phyloP scores from a whole-genome alignment of 2,888 invertebrate genomes.

The Himalopsyche tibetana region DNA sequence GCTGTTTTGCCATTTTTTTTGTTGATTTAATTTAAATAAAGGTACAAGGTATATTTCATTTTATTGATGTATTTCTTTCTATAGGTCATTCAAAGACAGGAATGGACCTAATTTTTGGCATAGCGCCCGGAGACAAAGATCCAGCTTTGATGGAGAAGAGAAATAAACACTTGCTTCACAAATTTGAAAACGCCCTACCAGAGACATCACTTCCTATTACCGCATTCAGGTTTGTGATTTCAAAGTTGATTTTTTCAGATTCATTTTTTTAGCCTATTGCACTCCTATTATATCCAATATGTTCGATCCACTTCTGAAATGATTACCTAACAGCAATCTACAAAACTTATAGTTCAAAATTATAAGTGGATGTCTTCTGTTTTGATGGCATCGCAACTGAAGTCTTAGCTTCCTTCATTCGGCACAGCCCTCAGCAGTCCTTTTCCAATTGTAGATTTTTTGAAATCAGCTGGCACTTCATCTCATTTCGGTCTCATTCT shows the following conservation, averaged over 20 bases:
- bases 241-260: background rate
- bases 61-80: background rate
- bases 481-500: too few relatives aligned
- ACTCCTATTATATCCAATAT: background rate
- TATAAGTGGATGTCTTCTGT: too few relatives aligned
- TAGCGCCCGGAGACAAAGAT: conserved; percentile 57
- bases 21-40: too few relatives aligned
- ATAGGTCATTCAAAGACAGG: conserved; percentile 51
- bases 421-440: too few relatives aligned
- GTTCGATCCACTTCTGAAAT: background rate
- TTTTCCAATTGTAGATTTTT: too few relatives aligned
- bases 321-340: background rate
- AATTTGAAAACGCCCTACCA: conserved; percentile 23
- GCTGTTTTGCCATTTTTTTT: too few relatives aligned
- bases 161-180: conserved; percentile 45
- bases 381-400: too few relatives aligned
- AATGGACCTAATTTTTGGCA: conserved; percentile 55
- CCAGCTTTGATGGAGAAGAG: conserved; percentile 46
- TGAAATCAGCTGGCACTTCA: too few relatives aligned
- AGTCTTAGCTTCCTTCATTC: too few relatives aligned
- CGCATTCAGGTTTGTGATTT: conserved; percentile 54
- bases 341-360: too few relatives aligned
- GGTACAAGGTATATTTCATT: background rate
- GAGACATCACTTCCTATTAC: conserved; percentile 60
- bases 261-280: background rate